Base-by-base conservation (phyloP, 2,797 vertebrate species). In the Cirrhinus molitorella region DNA sequence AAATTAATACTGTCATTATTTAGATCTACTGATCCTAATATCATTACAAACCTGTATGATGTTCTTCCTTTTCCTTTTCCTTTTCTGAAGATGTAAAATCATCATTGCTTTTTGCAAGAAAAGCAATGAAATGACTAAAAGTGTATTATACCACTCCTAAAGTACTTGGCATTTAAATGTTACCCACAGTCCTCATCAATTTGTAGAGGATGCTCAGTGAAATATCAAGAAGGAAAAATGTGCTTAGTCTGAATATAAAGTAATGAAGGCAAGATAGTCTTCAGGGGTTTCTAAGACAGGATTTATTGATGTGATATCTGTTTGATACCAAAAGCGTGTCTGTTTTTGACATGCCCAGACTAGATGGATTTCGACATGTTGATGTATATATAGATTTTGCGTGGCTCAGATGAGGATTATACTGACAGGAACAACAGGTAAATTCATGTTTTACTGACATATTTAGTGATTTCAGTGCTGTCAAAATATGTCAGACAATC, bases 81-180 rank as follows among this genome's bases (percentile, higher is more conserved):
- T 31, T n/a, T n/a, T n/a, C n/a, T n/a, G n/a, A 37, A 37, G n/a
- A 73, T 3, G 12, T 5, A 49, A 73, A 25, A 31, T 21, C 21
- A 53, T 16, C 5, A 17, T 16, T 70, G n/a, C 13, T 16, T 68
- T 43, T 45, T 37, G 31, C 21, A 6, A 47, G 47, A 70, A 45
- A 8, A 0, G 3, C 11, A 34, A 12, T 21, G 34, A 21, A 72
- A 73, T 21, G 5, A 13, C 4, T 9, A 14, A 13, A 73, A 8
- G 28, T 17, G 13, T 9, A 37, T 23, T 55, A 57, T 17, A 43
- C 40, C 28, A 25, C 13, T 13, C n/a, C n/a, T 40, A 5, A 34
- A 80, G 47, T 53, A 55, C 59, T 66, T 79, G 57, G 57, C 70
- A 68, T 74, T 80, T 85, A 59, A 74, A 67, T 57, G 70, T 63